These are phyloP conservation scores for Euplagia quadripunctaria DNA, from an alignment of 2,888 invertebrate species.

Conservation along the genomic window DNA sequence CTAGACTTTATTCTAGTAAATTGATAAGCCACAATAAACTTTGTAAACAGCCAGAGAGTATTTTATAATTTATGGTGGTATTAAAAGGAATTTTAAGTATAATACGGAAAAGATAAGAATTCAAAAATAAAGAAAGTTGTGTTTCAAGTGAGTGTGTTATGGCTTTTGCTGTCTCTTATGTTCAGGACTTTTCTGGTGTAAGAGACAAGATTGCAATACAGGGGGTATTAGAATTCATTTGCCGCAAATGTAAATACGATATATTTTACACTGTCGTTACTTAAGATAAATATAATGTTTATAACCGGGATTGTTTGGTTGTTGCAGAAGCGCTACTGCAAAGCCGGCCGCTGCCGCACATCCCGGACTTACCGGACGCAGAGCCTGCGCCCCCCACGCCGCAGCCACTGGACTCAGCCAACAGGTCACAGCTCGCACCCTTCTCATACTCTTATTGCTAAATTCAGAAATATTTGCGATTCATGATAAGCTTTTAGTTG, in stretches of 20 bases:
- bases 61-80: no score
- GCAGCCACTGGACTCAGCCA: conserved; percentile 79
- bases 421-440: conserved; percentile 64
- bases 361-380: conserved; percentile 93
- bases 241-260: not conserved
- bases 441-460: not conserved
- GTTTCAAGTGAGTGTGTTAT: no score
- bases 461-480: not conserved
- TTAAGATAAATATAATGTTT: not conserved
- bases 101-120: no score
- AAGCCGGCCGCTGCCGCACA: conserved; percentile 97
- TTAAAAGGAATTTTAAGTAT: no score
- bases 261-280: not conserved
- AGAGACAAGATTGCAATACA: not conserved
- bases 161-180: not conserved
- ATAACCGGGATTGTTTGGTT: conserved; percentile 10
- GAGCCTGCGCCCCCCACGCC: conserved; percentile 80
- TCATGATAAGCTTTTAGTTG: not conserved
- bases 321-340: conserved; percentile 96
- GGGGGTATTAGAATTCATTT: not conserved
- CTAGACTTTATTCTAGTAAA: no score
- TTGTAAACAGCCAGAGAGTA: no score
- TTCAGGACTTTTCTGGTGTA: not conserved
- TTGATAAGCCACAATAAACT: no score
- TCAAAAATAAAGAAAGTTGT: no score